Conservation (phyloP, 2,888 invertebrate species). For the Macrosoma leucophasiata region DNA sequence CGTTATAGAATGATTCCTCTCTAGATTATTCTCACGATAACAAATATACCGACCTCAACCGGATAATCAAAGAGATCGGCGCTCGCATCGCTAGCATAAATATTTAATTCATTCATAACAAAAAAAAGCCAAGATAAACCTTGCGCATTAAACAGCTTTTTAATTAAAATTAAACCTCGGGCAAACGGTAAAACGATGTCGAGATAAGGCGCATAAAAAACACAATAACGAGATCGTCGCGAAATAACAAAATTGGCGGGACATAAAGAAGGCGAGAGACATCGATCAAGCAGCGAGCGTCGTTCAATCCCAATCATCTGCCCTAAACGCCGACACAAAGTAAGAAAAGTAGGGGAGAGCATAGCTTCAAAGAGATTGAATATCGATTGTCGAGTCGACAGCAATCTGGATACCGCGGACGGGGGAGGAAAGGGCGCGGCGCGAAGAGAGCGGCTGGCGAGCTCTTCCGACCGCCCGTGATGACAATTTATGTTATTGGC, state of each 20-base stretch:
- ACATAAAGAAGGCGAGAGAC: constrained; percentile 5
- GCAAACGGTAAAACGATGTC: no score
- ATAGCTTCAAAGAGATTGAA: constrained; percentile 74
- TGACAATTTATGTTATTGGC: constrained; percentile 74
- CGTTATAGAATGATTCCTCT: no score
- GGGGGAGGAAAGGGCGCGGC: constrained; percentile 26
- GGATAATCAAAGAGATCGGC: no score
- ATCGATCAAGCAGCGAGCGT: constrained; percentile 24
- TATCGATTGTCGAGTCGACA: constrained; percentile 71
- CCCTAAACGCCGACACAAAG: constrained; percentile 65
- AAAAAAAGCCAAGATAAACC: no score
- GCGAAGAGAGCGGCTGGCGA: constrained; percentile 27
- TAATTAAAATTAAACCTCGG: no score
- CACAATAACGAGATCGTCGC: no score
- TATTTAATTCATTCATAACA: no score
- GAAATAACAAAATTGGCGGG: not conserved
- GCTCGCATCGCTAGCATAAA: no score
- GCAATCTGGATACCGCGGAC: constrained; percentile 46
- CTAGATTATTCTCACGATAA: no score
- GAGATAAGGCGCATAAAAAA: no score
- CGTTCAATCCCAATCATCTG: constrained; percentile 52
- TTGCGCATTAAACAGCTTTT: no score
- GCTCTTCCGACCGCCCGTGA: constrained; percentile 60
- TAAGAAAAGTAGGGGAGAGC: constrained; percentile 63
- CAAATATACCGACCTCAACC: no score